These are phyloP conservation scores for Zygaena filipendulae DNA, from an alignment of 2,888 invertebrate species.

Conservation along the genomic window DNA sequence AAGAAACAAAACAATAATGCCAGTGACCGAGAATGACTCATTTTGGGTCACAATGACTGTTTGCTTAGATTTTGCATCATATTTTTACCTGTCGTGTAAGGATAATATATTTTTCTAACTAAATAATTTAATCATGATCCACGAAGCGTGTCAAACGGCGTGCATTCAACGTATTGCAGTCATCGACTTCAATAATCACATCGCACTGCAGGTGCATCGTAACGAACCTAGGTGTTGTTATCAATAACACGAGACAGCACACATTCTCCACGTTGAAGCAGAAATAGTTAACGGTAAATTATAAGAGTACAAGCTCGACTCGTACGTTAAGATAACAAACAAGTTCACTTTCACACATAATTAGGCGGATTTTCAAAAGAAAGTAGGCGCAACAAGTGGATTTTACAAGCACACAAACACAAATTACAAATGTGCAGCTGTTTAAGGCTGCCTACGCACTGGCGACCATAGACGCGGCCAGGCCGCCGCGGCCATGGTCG, in stretches of 20 bases:
- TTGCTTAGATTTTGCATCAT: conserved; percentile 30
- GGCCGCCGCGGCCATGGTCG: conserved; percentile 8
- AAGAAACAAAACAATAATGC: conserved; percentile 57
- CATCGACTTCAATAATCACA: background rate
- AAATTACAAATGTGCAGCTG: too few relatives aligned
- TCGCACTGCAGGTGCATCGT: conserved; percentile 57
- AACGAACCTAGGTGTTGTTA: conserved; percentile 39
- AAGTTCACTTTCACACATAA: conserved; percentile 49
- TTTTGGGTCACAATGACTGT: conserved; percentile 43
- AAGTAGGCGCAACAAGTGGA: conserved; percentile 45
- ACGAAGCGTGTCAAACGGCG: conserved; percentile 31
- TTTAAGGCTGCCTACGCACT: conserved; percentile 7
- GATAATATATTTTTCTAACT: conserved; percentile 28
- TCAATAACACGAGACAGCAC: conserved; percentile 39
- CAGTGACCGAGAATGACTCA: conserved; percentile 54
- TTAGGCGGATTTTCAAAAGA: conserved; percentile 43
- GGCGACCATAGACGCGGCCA: conserved; percentile 9
- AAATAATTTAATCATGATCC: conserved; percentile 29
- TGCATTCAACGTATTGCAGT: conserved; percentile 31
- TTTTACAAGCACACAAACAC: too few relatives aligned
- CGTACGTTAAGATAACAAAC: too few relatives aligned
- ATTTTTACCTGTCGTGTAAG: conserved; percentile 33
- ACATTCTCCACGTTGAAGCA: conserved; percentile 39
- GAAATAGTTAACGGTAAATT: conserved; percentile 49
- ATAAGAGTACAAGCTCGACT: conserved; percentile 34